Base-by-base conservation (phyloP, 2,113 vertebrate genomes). In the Eulacestoma nigropectus region DNA sequence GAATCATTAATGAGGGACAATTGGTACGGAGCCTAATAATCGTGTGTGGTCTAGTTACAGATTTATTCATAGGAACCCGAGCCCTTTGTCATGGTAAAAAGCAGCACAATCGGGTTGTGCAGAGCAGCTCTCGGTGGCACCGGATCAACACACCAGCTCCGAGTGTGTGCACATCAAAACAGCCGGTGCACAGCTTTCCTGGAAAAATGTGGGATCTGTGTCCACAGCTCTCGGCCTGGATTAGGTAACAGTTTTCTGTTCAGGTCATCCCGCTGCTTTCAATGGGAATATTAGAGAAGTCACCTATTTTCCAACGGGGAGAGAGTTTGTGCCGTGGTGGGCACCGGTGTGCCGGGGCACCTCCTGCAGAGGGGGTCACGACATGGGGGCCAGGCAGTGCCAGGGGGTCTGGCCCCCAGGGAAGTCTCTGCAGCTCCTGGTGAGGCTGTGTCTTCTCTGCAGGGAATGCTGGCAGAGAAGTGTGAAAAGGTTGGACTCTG, bases 1-100 rank as follows among this genome's bases (percentile, higher is more conserved):
- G 98, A 96, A 98, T 98, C 97, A 97, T 98, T 98, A 98, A 98
- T 99, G 98, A 99, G 98, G 98, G 98, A 97, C 99, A 98, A 96
- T 94, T 97, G 97, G 97, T 97, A 98, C 85, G 91, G 97, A 97
- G 92, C 84, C 91, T 95, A 96, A 97, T 95, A 97, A 96, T 95
- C 50, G 47, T 95, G 96, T 97, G 96, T 97, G 95, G 92, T 97
- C 96, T 97, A 65, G 64, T 87, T 96, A 80, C 93, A 91, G 88
- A 96, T 97, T 97, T 96, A 97, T 97, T 96, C 95, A 78, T 64
- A 86, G 49, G 96, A 97, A 60, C 87, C 85, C 12, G 3, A 35
- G 92, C 42, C 92, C 95, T 97, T 96, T 94, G 83, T 95, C 92
- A 82, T n/a, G 67, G 86, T 72, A 57, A 84, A 75, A 29, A 75